phyloP scores from a whole-genome alignment of 2,888 invertebrate species.

The Palloptera scutellata region DNA sequence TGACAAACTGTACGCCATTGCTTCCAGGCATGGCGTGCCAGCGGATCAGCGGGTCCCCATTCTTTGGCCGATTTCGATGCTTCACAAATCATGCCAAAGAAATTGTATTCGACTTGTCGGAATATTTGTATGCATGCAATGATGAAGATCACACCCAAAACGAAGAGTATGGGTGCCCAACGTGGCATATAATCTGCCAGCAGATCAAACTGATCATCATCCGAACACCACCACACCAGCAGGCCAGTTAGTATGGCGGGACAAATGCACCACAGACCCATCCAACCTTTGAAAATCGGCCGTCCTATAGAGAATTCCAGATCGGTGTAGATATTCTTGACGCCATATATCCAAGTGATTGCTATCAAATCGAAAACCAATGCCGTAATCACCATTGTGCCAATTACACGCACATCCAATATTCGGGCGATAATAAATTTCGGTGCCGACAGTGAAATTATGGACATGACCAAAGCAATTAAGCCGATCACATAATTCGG shows the following conservation, averaged over 20 bases:
- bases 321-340: conserved; percentile 63
- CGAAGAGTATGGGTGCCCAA: conserved; percentile 62
- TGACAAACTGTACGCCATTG: conserved; percentile 65
- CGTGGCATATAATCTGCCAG: conserved; percentile 57
- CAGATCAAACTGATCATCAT: conserved; percentile 57
- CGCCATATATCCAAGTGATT: conserved; percentile 63
- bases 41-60: conserved; percentile 65
- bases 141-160: conserved; percentile 55
- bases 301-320: conserved; percentile 64
- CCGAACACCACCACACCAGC: conserved; percentile 64
- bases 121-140: conserved; percentile 63
- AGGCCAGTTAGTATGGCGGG: conserved; percentile 61
- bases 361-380: conserved; percentile 63
- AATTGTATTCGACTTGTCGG: conserved; percentile 64
- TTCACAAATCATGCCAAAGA: conserved; percentile 64
- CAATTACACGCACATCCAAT: conserved; percentile 60
- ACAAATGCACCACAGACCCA: conserved; percentile 60
- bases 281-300: conserved; percentile 62
- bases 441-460: conserved; percentile 58
- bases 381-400: conserved; percentile 59
- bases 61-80: conserved; percentile 64
- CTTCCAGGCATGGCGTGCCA: conserved; percentile 64
- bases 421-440: conserved; percentile 58
- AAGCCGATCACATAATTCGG: conserved; percentile 63
- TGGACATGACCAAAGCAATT: conserved; percentile 57